phyloP scores from a whole-genome alignment of 2,113 vertebrate species.

The Tragelaphus strepsiceros region DNA sequence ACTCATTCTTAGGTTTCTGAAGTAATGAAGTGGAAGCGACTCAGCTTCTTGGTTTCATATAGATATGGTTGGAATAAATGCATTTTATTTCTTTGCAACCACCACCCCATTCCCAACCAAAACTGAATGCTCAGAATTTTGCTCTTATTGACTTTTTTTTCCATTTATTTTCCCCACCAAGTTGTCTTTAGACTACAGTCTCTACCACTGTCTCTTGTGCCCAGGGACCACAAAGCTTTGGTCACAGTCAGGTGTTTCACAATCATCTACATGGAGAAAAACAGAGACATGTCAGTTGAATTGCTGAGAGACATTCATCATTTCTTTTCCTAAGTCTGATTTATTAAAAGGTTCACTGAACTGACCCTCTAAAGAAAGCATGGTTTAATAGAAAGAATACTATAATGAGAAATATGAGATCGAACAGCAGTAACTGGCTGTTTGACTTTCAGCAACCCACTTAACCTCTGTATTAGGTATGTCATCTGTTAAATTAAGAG shows the following conservation, averaged over 20 bases:
- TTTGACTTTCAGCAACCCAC: background rate
- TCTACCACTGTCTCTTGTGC: background rate
- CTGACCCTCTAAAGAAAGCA: background rate
- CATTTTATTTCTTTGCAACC: background rate
- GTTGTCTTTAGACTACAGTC: background rate
- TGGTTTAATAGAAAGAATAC: background rate
- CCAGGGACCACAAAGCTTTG: background rate
- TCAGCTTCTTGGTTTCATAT: background rate
- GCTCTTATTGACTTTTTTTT: background rate
- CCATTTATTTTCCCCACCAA: background rate
- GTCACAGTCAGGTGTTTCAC: background rate
- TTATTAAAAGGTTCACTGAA: background rate
- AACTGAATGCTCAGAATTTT: constrained; percentile 2
- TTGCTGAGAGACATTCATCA: background rate
- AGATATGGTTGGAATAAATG: background rate
- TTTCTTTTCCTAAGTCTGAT: background rate
- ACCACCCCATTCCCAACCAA: background rate
- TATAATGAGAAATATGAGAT: background rate
- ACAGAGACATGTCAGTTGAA: background rate
- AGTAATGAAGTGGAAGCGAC: background rate
- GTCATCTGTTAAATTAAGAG: background rate
- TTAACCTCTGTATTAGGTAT: background rate
- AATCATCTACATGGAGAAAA: background rate
- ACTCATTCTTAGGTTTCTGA: constrained; percentile 22
- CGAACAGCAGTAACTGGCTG: background rate